Evolutionary conservation across 2,113 vertebrate species (phyloP).

Genomic region (Orthonyx spaldingii): DNA sequence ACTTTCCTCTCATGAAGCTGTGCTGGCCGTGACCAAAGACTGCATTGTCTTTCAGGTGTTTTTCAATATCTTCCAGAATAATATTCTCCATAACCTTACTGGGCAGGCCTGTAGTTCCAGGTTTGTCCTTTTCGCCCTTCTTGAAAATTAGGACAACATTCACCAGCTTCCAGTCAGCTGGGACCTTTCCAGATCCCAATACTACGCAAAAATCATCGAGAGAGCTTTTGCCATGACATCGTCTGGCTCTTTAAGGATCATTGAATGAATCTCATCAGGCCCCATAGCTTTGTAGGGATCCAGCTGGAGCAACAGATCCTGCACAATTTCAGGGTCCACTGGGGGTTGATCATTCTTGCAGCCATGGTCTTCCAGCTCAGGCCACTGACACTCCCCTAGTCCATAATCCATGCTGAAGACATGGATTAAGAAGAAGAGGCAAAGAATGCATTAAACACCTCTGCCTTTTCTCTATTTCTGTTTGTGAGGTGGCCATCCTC

Average conservation of each 20-base stretch:
- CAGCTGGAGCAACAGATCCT: neutral
- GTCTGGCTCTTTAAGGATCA: neutral
- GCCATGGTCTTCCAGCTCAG: neutral
- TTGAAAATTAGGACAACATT: rapidly evolving
- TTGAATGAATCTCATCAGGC: neutral
- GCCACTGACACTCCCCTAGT: too few relatives aligned
- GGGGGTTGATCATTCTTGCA: neutral
- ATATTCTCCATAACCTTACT: neutral
- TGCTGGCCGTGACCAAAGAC: too few relatives aligned
- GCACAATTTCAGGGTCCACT: neutral
- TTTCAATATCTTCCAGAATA: neutral
- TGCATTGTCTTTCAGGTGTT: rapidly evolving
- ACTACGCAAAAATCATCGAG: neutral
- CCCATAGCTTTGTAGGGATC: neutral
- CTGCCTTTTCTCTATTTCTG: neutral
- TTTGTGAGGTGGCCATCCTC: too few relatives aligned
- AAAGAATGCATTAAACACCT: neutral
- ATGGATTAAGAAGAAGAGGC: too few relatives aligned
- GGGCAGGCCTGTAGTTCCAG: neutral
- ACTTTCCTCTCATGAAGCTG: too few relatives aligned
- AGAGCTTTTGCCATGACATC: neutral
- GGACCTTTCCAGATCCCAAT: rapidly evolving
- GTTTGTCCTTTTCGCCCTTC: neutral
- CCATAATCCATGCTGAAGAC: neutral
- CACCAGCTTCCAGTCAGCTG: neutral